These are phyloP conservation scores for Hypomesus transpacificus DNA, from an alignment of 2,113 vertebrate species.

Conservation along the genomic window DNA sequence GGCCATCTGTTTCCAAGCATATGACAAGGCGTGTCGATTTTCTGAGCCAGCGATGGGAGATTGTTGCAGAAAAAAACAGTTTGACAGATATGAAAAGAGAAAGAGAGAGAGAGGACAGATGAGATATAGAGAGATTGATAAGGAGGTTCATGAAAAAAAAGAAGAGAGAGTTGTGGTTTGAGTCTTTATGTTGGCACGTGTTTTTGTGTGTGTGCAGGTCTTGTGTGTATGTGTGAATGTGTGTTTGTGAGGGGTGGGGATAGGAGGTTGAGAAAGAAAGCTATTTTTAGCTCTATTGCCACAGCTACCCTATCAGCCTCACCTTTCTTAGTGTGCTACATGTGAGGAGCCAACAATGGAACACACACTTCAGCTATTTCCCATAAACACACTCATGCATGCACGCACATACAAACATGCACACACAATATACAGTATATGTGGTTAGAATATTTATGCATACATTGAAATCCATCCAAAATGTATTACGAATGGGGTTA, in stretches of 20 bases:
- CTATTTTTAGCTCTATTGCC: slow-evolving; percentile 1
- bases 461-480: no score
- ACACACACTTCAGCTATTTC: neutral
- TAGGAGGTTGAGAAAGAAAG: neutral
- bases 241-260: neutral
- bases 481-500: no score
- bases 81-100: neutral
- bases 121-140: no score
- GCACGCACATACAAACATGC: no score
- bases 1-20: slow-evolving; percentile 4
- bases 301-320: neutral
- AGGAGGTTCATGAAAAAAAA: no score
- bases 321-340: neutral
- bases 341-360: neutral
- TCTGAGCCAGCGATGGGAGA: neutral
- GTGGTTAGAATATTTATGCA: no score
- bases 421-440: no score
- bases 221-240: neutral
- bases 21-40: neutral
- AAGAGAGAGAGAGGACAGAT: no score
- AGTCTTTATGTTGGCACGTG: neutral
- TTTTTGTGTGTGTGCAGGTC: neutral
- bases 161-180: no score
- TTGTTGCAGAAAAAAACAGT: neutral
- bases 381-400: no score